phyloP scores from a whole-genome alignment of 2,888 invertebrate species.

The Lypha dubia region DNA sequence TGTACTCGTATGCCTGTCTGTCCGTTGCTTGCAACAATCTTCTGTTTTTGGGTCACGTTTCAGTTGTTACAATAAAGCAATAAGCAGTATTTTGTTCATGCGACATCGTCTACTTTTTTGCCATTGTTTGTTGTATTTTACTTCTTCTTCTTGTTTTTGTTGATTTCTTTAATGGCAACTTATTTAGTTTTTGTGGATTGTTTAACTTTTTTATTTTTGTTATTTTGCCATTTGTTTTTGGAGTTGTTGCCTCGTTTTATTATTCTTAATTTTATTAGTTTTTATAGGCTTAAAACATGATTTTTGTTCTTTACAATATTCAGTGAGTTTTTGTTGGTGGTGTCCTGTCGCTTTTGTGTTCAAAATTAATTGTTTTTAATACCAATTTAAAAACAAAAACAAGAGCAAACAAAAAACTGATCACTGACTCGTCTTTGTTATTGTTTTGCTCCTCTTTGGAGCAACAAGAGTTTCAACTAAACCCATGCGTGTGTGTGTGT shows the following conservation, averaged over 20 bases:
- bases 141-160: not conserved
- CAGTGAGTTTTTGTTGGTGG: slow-evolving; percentile 32
- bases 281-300: slow-evolving; percentile 60
- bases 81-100: slow-evolving; percentile 70
- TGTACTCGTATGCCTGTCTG: slow-evolving; percentile 70
- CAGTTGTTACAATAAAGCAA: slow-evolving; percentile 72
- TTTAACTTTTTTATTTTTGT: no score
- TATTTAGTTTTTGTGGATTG: not conserved
- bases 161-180: slow-evolving; percentile 41
- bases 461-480: slow-evolving; percentile 71
- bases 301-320: slow-evolving; percentile 40
- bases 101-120: slow-evolving; percentile 64
- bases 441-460: slow-evolving; percentile 37
- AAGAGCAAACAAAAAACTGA: not conserved
- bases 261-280: slow-evolving; percentile 67
- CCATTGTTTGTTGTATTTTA: slow-evolving; percentile 9
- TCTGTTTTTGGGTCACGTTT: slow-evolving; percentile 72
- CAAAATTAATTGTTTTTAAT: slow-evolving; percentile 72
- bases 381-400: slow-evolving; percentile 56
- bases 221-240: slow-evolving; percentile 40
- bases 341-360: slow-evolving; percentile 66
- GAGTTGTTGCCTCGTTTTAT: slow-evolving; percentile 56
- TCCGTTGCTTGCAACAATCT: slow-evolving; percentile 41
- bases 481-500: slow-evolving; percentile 69
- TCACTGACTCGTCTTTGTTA: slow-evolving; percentile 24